These are phyloP conservation scores for Phyllostomus discolor DNA, from an alignment of 2,113 vertebrate species.

Conservation along the genomic window DNA sequence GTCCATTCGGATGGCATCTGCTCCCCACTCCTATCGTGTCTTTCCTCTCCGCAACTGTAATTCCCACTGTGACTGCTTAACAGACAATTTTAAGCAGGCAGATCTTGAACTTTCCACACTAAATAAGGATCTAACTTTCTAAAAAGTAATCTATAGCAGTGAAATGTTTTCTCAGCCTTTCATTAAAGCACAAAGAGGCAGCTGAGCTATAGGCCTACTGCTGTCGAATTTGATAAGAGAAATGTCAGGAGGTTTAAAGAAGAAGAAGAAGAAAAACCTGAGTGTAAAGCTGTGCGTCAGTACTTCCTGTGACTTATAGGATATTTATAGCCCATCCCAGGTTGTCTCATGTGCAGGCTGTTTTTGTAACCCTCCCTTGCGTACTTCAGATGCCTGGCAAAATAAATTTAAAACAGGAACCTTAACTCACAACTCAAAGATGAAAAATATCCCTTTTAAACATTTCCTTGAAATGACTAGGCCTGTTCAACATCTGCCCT, in stretches of 20 bases:
- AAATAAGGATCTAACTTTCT: constrained; percentile 31
- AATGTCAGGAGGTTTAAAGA: constrained; percentile 62
- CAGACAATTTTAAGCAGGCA: background rate
- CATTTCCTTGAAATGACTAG: background rate
- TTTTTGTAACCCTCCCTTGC: background rate
- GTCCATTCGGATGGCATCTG: background rate
- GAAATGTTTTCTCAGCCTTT: constrained; percentile 35
- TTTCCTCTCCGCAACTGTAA: background rate
- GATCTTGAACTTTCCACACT: background rate
- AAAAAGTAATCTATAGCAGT: constrained; percentile 47
- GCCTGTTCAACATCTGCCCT: background rate
- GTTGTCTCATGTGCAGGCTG: background rate
- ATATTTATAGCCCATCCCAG: constrained; percentile 44
- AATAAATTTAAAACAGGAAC: constrained; percentile 40
- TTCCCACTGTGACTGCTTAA: background rate
- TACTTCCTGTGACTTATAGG: constrained; percentile 44
- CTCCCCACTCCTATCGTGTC: background rate
- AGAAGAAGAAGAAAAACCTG: constrained; percentile 55
- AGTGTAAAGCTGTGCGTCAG: constrained; percentile 21
- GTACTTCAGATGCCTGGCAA: background rate
- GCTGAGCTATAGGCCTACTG: constrained; percentile 7
- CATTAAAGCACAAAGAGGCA: constrained; percentile 30
- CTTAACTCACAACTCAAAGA: constrained; percentile 25
- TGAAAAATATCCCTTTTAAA: background rate
- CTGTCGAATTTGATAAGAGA: constrained; percentile 56